Evolutionary conservation across 2,888 invertebrate species (phyloP).

Genomic region (Odontocolon sp.): DNA sequence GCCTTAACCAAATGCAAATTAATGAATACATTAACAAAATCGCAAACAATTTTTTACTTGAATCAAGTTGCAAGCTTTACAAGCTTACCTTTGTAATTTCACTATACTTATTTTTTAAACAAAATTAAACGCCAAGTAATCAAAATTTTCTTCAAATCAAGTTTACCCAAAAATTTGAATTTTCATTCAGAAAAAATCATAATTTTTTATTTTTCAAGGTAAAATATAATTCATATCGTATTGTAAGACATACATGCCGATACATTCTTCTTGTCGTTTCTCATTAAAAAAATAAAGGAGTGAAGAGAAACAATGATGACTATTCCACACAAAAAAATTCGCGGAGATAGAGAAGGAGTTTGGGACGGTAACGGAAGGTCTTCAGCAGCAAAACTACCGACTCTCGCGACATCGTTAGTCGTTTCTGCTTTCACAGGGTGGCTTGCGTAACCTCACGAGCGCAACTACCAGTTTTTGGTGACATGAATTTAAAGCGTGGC

Average conservation of each 20-base stretch:
- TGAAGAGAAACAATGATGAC: background rate
- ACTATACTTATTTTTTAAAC: too few relatives aligned
- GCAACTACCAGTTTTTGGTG: slow-evolving; percentile 43
- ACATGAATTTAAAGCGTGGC: slow-evolving; percentile 60
- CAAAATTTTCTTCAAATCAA: too few relatives aligned
- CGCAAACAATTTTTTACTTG: too few relatives aligned
- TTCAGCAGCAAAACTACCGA: slow-evolving; percentile 2
- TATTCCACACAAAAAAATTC: slow-evolving; percentile 15
- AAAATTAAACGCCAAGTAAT: too few relatives aligned
- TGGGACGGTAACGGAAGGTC: background rate
- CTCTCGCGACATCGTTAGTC: background rate
- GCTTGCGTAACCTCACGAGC: slow-evolving; percentile 34
- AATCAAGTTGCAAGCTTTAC: too few relatives aligned
- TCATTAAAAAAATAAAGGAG: slow-evolving; percentile 7
- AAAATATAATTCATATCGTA: too few relatives aligned
- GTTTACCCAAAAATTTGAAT: too few relatives aligned
- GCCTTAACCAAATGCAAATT: background rate
- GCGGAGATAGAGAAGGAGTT: background rate
- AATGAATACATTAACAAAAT: too few relatives aligned
- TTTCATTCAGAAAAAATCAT: too few relatives aligned
- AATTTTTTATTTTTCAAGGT: too few relatives aligned
- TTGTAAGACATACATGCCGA: too few relatives aligned
- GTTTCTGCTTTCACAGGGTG: slow-evolving; percentile 37
- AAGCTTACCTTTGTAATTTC: too few relatives aligned
- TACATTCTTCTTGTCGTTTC: slow-evolving; percentile 35